Evolutionary conservation across 2,888 invertebrate genomes (phyloP), one percentile per base, ranked within the genome.

Genomic region (Sialis fuliginosa): DNA sequence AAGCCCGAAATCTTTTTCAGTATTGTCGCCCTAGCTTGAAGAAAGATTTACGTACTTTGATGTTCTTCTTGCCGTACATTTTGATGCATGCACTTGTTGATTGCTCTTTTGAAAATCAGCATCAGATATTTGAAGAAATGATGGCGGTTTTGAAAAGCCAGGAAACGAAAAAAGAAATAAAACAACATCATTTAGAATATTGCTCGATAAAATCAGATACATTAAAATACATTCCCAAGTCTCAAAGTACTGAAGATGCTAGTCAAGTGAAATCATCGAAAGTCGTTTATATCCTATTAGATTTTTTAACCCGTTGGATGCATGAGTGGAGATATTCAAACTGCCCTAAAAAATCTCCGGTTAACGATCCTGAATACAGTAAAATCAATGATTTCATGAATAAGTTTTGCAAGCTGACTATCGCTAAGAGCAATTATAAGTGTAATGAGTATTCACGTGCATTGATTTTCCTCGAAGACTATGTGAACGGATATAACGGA

Each of bases 401-500:
- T 12, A 54, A 56, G 57, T 78, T 81, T 52, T 77, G 81, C 55
- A 80, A 79, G 55, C 61, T 81, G 31, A 66, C 74, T 5, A 69
- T 87, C 54, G 80, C 86, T 0, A 71, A 76, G 40, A 81, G 82
- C 5, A 84, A 84, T 59, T 85, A 79, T 55, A 71, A 76, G 10
- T 83, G 81, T 46, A 79, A 78, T 0, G 86, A 87, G 56, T 74
- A 81, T 55, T 78, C 84, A 44, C 70, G 87, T 30, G 79, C 86
- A 0, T 56, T 87, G 33, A 77, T 83, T 63, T 85, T 84, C 57
- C 60, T 87, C 30, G 87, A 88, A 57, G 65, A 78, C 49, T 79
- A 83, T 52, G 78, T 86, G 64, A 71, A 70, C 31, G 71, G 73
- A 44, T 67, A 73, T 46, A 67, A 70, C 7, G 60, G 64, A 1